These are phyloP conservation scores for Pseudoatta argentina DNA, from an alignment of 1,140 invertebrate genomes.

Conservation along the genomic window DNA sequence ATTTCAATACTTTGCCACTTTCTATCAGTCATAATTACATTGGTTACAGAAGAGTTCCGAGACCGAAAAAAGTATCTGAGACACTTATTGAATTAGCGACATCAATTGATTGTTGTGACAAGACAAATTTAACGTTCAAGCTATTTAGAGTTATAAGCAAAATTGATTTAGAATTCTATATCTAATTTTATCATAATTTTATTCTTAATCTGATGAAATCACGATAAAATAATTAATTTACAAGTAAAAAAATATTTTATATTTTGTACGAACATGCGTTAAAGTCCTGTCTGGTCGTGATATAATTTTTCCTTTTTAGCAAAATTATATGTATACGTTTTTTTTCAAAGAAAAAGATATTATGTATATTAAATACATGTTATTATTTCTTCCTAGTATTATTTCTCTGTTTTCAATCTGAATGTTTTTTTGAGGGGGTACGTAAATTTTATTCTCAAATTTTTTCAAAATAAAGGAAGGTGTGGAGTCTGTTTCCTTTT, in stretches of 20 bases:
- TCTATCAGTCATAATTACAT: neutral
- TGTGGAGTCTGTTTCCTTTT: too few species aligned
- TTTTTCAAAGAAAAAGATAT: neutral
- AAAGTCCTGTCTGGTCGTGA: too few species aligned
- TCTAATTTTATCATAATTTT: neutral
- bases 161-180: neutral
- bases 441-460: too few species aligned
- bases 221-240: neutral
- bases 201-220: neutral
- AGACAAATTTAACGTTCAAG: neutral
- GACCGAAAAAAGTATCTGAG: neutral
- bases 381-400: too few species aligned
- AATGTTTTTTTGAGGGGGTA: too few species aligned
- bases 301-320: neutral
- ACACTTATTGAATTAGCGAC: neutral
- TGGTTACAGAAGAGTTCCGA: neutral
- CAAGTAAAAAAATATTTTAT: neutral
- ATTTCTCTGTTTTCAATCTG: too few species aligned
- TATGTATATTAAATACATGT: too few species aligned
- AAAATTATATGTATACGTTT: neutral
- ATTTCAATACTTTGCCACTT: conserved; percentile 18
- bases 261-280: neutral
- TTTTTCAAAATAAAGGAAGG: too few species aligned
- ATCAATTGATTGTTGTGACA: neutral
- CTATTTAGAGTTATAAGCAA: neutral